Conservation (phyloP, 2,797 vertebrate species). For the Sylvilagus floridanus region DNA sequence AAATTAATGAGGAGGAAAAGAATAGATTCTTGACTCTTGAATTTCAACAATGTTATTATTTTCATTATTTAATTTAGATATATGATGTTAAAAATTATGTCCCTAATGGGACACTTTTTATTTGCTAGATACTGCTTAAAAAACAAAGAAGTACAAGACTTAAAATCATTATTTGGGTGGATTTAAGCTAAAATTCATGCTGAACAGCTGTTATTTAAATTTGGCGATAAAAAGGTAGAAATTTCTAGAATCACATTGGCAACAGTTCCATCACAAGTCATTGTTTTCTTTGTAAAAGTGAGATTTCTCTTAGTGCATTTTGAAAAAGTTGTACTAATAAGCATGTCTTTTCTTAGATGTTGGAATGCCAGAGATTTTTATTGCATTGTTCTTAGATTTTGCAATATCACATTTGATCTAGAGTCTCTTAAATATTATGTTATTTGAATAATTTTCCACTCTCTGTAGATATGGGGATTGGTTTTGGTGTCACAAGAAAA, state of each 20-base stretch:
- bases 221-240: background rate
- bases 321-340: background rate
- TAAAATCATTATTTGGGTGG: background rate
- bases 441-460: background rate
- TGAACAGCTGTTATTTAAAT: background rate
- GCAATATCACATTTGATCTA: background rate
- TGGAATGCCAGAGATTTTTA: background rate
- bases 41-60: background rate
- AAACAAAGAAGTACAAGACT: background rate
- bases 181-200: background rate
- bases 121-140: background rate
- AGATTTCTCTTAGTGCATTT: background rate
- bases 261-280: background rate
- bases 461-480: slow-evolving; percentile 95
- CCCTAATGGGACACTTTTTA: background rate
- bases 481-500: slow-evolving; percentile 92
- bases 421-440: background rate
- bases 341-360: background rate
- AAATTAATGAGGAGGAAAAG: background rate
- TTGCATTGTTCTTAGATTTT: background rate
- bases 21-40: background rate
- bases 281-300: background rate
- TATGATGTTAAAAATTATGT: background rate
- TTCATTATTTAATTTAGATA: background rate
- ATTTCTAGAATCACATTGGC: background rate